Conservation (phyloP, 2,113 vertebrate species). For the Dipodomys merriami region DNA sequence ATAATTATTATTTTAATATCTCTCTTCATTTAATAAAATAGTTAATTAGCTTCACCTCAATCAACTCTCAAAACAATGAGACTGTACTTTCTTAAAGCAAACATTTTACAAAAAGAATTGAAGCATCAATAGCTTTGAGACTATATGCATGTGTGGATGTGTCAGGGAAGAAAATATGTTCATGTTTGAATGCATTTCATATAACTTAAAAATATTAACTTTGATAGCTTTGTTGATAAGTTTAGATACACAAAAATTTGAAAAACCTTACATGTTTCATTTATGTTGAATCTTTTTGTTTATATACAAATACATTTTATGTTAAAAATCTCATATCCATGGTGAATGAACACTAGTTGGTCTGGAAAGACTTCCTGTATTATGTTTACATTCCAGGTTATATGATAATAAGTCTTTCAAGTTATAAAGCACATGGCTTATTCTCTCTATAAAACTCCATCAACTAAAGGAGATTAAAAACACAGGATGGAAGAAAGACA, state of each 20-base stretch:
- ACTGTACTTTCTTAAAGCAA: not conserved
- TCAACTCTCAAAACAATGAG: not conserved
- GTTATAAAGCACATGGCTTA: not conserved
- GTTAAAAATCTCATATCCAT: not conserved
- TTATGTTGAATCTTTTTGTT: not conserved
- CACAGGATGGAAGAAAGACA: too few species aligned
- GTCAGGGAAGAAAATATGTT: not conserved
- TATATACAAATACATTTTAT: not conserved
- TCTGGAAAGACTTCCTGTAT: not conserved
- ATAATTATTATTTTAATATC: conserved; percentile 10
- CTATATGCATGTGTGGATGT: fast-evolving
- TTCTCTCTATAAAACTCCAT: not conserved
- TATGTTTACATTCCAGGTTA: not conserved
- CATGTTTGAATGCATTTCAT: not conserved
- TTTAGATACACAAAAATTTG: not conserved
- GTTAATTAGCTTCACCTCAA: not conserved
- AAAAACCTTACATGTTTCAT: not conserved
- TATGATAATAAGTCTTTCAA: not conserved
- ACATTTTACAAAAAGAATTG: not conserved
- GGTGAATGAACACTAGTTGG: not conserved
- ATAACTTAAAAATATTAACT: conserved; percentile 1
- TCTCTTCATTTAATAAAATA: not conserved
- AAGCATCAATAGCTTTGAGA: not conserved
- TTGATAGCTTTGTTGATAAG: not conserved
- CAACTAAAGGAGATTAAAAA: too few species aligned